Evolutionary conservation across 2,888 invertebrate species (phyloP), one percentile per base, ranked within the genome.

Genomic region (Ichneumoninae sp.): DNA sequence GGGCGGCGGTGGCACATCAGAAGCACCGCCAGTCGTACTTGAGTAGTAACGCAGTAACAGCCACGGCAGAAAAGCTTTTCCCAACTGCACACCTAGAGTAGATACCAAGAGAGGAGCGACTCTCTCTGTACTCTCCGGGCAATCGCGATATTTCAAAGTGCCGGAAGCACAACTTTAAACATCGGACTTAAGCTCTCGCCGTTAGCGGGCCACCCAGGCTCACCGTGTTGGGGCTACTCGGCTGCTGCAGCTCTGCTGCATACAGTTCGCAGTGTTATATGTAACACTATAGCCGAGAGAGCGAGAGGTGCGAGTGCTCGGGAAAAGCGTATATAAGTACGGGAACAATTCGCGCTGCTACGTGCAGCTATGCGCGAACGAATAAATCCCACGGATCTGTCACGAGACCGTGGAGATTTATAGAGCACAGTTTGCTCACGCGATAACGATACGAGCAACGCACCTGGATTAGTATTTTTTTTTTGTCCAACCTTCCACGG

Each of bases 81-180:
- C 57, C 69, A 62, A 50, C 57, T 57, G 36, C 71, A 47, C 66
- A 4, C 57, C 8, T 10, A 22, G 26, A 4, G 57, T 26, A 26
- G 57, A 57, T 57, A 70, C 13, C 47, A 16, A 57, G 57, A 47
- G 3, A 71, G 54, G 26, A 50, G 57, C 36, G 10, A 66, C 74
- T 47, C 22, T 50, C 30, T 16, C 33, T 19, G 26, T 10, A 6
- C 68, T 50, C 19, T 54, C 40, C 40, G 33, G 84, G 84, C 75
- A 78, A 84, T 84, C 82, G 82, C 79, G 71, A 84, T 84, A 84
- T 84, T 84, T 84, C 84, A 84, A 82, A 84, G 84, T 84, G 82
- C 84, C 84, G 84, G 82, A 84, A 84, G 84, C 82, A 82, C 84
- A 84, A 84, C 84, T 84, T 84, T 84, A 84, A 84, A 84, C 84